Conservation (phyloP, 2,797 vertebrate genomes). For the Heterohyrax brucei region DNA sequence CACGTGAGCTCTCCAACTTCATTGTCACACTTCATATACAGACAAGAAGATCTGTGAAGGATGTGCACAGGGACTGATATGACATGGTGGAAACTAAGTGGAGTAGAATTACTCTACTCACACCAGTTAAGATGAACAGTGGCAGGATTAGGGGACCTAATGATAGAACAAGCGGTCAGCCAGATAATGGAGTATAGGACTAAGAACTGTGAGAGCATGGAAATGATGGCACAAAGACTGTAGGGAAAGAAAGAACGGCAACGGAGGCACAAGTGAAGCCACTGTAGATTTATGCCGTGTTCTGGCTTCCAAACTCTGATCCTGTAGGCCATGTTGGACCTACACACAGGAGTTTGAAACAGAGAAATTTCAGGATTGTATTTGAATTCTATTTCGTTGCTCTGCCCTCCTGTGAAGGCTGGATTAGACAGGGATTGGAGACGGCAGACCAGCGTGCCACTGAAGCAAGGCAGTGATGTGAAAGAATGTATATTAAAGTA, state of each 20-base stretch:
- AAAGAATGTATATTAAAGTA: conserved; percentile 14
- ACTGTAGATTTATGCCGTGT: neutral
- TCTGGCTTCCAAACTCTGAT: conserved; percentile 29
- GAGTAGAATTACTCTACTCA: neutral
- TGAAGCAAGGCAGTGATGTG: conserved; percentile 37
- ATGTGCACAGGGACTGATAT: neutral
- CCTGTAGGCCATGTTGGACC: neutral
- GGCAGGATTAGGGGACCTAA: neutral
- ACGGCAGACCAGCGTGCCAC: conserved; percentile 3
- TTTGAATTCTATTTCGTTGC: neutral
- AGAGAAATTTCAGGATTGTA: conserved; percentile 25
- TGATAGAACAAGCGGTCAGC: neutral
- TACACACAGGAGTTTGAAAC: conserved; percentile 43
- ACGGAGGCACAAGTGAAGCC: neutral
- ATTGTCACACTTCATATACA: no score
- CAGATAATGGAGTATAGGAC: neutral
- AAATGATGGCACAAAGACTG: neutral
- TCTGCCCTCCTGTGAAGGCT: neutral
- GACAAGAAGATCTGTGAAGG: neutral
- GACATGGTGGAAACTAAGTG: neutral
- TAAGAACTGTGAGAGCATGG: neutral
- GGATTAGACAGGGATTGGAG: conserved; percentile 22
- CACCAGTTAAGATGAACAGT: neutral
- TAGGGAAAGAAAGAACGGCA: neutral
- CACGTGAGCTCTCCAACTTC: no score